Evolutionary conservation across 2,797 vertebrate species (phyloP).

Genomic region (Diglossa cyanea): DNA sequence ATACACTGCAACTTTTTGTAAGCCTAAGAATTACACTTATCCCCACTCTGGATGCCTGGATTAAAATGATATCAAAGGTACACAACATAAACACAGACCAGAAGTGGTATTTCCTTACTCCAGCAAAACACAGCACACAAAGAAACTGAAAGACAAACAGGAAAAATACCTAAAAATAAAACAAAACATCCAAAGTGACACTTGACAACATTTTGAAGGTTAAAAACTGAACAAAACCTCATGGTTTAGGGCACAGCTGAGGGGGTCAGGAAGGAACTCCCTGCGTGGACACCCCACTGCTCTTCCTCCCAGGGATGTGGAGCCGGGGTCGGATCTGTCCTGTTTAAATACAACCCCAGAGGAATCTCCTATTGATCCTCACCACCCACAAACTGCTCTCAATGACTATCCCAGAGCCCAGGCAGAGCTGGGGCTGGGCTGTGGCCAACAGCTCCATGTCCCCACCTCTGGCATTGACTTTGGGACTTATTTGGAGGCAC

Average conservation of each 20-base stretch:
- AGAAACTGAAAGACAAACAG: not conserved
- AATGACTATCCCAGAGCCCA: not conserved
- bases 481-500: conserved; percentile 40
- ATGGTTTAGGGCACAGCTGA: not conserved
- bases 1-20: not conserved
- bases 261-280: not conserved
- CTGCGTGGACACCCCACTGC: not conserved
- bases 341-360: conserved; percentile 31
- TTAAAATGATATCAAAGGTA: not conserved
- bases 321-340: not conserved
- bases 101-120: not conserved
- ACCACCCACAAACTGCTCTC: conserved; percentile 55
- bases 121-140: not conserved
- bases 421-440: conserved; percentile 29
- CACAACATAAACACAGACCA: not conserved
- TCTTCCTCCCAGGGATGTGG: not conserved
- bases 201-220: not conserved
- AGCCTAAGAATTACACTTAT: not conserved
- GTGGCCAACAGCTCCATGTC: not conserved
- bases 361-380: conserved; percentile 34
- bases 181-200: not conserved
- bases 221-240: conserved; percentile 48
- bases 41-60: not conserved
- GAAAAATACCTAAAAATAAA: not conserved
- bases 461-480: conserved; percentile 9